A percentile compares a stretch with the other conserved stretches of the same genome.
Conservation (phyloP, 2,113 vertebrate species). For the Dasypus novemcinctus region DNA sequence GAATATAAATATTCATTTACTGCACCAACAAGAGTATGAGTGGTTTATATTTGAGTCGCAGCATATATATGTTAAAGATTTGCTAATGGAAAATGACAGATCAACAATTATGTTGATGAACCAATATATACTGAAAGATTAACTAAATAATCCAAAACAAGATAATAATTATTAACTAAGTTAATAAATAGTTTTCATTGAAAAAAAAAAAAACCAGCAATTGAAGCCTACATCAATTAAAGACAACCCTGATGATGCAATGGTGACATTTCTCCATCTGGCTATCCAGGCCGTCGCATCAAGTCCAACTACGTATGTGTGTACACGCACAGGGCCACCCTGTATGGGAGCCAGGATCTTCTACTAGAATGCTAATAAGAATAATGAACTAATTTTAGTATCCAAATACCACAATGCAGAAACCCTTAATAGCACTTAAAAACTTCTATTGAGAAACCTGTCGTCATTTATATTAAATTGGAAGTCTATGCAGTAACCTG, state of each 20-base stretch:
- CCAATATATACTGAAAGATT: not conserved
- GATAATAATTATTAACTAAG: not conserved
- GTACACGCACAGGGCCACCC: not conserved
- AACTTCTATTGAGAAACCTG: not conserved
- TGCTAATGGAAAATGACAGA: not conserved
- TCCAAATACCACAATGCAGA: not conserved
- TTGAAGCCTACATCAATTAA: not conserved
- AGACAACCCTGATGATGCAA: not conserved
- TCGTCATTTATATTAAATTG: not conserved
- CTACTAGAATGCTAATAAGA: not conserved
- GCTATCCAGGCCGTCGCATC: not conserved
- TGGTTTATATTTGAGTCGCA: not conserved
- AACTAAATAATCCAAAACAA: not conserved
- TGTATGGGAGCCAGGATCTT: not conserved
- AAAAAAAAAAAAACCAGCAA: not conserved
- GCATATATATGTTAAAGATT: not conserved
- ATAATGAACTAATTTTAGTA: not conserved
- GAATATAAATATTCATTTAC: not conserved
- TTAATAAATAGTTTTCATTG: not conserved
- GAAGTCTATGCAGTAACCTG: not conserved
- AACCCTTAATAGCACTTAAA: not conserved
- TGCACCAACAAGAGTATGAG: not conserved
- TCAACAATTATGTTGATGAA: not conserved
- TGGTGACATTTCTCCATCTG: too few relatives aligned
- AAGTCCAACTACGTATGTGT: not conserved